These are phyloP conservation scores for Mythimna vitellina DNA, from an alignment of 2,888 invertebrate species.

Conservation along the genomic window DNA sequence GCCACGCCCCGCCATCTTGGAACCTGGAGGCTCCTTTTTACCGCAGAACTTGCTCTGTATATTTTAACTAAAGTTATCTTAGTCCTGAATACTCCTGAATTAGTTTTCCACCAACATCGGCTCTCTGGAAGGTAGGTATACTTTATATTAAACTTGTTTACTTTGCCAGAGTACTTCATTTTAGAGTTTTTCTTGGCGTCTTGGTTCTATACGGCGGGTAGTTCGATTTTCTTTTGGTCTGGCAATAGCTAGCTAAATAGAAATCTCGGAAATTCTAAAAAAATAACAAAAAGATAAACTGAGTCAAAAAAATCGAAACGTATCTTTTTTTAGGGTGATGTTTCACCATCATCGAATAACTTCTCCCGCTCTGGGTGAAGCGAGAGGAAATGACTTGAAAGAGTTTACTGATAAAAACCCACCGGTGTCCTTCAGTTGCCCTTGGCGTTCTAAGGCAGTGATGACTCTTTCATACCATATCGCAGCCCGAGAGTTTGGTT, in stretches of 20 bases:
- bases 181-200: slow-evolving; percentile 42
- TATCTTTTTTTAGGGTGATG: too few species aligned
- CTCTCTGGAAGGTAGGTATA: slow-evolving; percentile 48
- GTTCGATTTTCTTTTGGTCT: slow-evolving; percentile 5
- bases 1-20: slow-evolving; percentile 72
- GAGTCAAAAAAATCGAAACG: background rate
- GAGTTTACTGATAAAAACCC: too few species aligned
- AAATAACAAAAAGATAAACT: background rate
- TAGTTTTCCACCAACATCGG: slow-evolving; percentile 66
- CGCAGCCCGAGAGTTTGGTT: too few species aligned
- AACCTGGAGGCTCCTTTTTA: slow-evolving; percentile 50
- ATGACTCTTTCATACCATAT: too few species aligned
- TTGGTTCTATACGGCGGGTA: background rate
- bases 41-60: slow-evolving; percentile 63
- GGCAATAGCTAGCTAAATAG: background rate
- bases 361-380: too few species aligned
- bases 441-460: too few species aligned
- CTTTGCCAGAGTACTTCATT: slow-evolving; percentile 45
- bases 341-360: too few species aligned
- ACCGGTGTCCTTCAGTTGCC: too few species aligned
- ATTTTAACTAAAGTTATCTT: slow-evolving; percentile 73
- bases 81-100: slow-evolving; percentile 64
- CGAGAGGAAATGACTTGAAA: too few species aligned
- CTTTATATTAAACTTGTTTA: slow-evolving; percentile 64
- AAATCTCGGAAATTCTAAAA: background rate